These are phyloP conservation scores for Venturia canescens DNA, from an alignment of 1,140 invertebrate species.

Conservation along the genomic window DNA sequence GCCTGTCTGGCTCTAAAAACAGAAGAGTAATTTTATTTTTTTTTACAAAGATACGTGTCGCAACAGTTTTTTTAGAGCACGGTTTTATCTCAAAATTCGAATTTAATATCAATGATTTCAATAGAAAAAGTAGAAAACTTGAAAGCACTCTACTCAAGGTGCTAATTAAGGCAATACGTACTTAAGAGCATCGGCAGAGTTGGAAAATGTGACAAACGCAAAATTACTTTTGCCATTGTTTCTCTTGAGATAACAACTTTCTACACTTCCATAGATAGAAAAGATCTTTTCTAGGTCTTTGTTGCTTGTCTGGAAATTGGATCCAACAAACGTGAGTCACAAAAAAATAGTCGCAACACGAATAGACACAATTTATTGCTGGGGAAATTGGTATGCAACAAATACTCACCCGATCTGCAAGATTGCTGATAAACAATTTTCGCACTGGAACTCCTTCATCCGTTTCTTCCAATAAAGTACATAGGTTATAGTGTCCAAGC, in stretches of 20 bases:
- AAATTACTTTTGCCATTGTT: conserved; percentile 67
- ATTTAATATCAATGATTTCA: not conserved
- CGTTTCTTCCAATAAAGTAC: conserved; percentile 37
- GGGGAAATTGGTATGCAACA: not conserved
- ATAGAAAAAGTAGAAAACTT: not conserved
- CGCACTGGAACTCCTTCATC: conserved; percentile 69
- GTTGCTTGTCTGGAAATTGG: conserved; percentile 66
- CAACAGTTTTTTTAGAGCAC: not conserved
- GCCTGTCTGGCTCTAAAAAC: conserved; percentile 64
- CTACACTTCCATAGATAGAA: conserved; percentile 68
- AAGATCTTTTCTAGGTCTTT: conserved; percentile 67
- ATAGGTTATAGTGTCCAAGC: not conserved
- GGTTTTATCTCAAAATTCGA: too few relatives aligned
- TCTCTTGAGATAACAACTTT: conserved; percentile 69
- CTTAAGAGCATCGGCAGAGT: conserved; percentile 62
- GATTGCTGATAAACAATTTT: conserved; percentile 72
- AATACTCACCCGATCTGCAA: conserved; percentile 70
- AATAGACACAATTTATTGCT: not conserved
- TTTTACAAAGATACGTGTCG: conserved; percentile 35
- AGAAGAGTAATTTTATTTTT: conserved; percentile 41
- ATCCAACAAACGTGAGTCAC: conserved; percentile 22
- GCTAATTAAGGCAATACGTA: conserved; percentile 53
- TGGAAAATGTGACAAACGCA: conserved; percentile 70
- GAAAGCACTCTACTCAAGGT: too few relatives aligned
- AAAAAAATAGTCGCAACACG: not conserved